phyloP scores from a whole-genome alignment of 2,888 invertebrate genomes.

The Brachynemurus nebulosus region DNA sequence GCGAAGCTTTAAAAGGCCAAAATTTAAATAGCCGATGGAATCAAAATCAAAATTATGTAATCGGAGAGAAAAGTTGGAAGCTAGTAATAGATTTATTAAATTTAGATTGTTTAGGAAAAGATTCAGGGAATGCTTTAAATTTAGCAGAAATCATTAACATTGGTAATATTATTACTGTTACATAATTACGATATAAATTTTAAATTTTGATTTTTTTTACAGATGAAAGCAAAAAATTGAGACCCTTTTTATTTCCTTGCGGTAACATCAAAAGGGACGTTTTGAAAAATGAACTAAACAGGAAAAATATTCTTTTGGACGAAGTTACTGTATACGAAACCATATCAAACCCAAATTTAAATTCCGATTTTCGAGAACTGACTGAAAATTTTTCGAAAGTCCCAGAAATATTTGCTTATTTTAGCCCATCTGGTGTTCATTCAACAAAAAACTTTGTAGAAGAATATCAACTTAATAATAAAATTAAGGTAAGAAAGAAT shows the following conservation, averaged over 20 bases:
- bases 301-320: constrained; percentile 31
- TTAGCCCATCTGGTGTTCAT: constrained; percentile 43
- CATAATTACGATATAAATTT: too few species aligned
- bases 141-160: constrained; percentile 36
- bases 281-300: constrained; percentile 31
- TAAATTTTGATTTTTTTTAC: constrained; percentile 14
- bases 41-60: constrained; percentile 34
- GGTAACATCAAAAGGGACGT: constrained; percentile 40
- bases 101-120: constrained; percentile 35
- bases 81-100: constrained; percentile 31
- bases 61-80: constrained; percentile 39
- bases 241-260: constrained; percentile 40
- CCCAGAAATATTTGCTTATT: constrained; percentile 39
- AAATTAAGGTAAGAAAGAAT: constrained; percentile 12
- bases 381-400: constrained; percentile 27
- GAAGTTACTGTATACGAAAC: constrained; percentile 40
- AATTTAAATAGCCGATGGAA: constrained; percentile 27
- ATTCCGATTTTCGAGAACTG: constrained; percentile 29
- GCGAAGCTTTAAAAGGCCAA: constrained; percentile 27
- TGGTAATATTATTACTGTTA: constrained; percentile 30
- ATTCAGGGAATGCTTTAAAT: constrained; percentile 38
- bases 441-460: constrained; percentile 32
- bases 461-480: constrained; percentile 22
- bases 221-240: constrained; percentile 26
- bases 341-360: constrained; percentile 32